Percentiles rank a stretch among this genome's conserved stretches.
Evolutionary conservation across 2,888 invertebrate species (phyloP).

Genomic region (Nemapogon koenigi): DNA sequence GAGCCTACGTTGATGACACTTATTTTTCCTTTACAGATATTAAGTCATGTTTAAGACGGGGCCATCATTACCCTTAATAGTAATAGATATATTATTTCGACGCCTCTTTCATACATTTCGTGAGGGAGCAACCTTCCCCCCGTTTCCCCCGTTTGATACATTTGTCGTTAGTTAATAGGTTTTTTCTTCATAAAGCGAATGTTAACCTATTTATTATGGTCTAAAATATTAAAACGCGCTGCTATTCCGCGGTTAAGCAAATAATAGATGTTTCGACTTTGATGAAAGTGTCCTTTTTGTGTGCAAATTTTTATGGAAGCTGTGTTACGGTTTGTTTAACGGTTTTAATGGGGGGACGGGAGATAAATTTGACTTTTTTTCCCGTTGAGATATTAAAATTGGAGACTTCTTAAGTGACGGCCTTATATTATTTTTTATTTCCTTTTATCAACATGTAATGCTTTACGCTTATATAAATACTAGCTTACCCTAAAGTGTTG

Average conservation of each 20-base stretch:
- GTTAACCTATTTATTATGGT: constrained; percentile 60
- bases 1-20: constrained; percentile 40
- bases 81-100: constrained; percentile 66
- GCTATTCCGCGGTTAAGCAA: constrained; percentile 11
- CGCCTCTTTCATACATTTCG: constrained; percentile 22
- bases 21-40: constrained; percentile 63
- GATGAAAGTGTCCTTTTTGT: constrained; percentile 31
- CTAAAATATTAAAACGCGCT: constrained; percentile 53
- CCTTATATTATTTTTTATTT: no score
- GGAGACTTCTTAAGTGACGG: no score
- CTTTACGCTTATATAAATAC: no score
- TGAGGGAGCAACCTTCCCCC: constrained; percentile 1
- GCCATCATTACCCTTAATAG: constrained; percentile 62
- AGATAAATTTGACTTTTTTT: constrained; percentile 14
- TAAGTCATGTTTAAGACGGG: constrained; percentile 65
- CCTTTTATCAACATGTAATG: no score
- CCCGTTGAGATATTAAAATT: no score
- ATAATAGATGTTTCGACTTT: constrained; percentile 40
- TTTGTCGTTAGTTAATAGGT: constrained; percentile 58
- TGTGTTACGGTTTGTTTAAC: constrained; percentile 49
- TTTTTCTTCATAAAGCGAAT: constrained; percentile 63
- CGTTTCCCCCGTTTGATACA: constrained; percentile 33
- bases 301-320: constrained; percentile 23
- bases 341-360: constrained; percentile 33
- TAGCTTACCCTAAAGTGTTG: no score